Evolutionary conservation across 2,113 vertebrate genomes (phyloP), one percentile per base, ranked within the genome.

Genomic region (Verasper variegatus): DNA sequence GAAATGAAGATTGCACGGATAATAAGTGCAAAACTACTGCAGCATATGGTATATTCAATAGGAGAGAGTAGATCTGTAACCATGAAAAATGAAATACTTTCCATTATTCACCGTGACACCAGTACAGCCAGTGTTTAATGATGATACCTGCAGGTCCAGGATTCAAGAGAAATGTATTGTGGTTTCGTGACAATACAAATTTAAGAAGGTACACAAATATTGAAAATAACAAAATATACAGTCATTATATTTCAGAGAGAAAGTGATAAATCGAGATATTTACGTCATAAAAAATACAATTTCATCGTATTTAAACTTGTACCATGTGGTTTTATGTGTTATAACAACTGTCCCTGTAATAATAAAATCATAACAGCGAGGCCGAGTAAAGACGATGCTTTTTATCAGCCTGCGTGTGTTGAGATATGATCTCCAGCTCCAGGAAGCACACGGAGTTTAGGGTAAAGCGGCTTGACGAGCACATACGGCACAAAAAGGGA

Each of bases 381-480:
- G 14, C 27, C 27, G 27, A 42, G 67, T 69, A 76, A 54, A 35
- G 54, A 65, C 47, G 58, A 37, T 21, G 17, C 15, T 56, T 72
- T 68, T 84, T 74, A 78, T 84, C 80, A 14, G 47, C 20, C 49
- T 20, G 58, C 69, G 51, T 40, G 20, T 52, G 71, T 72, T 62
- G 54, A 82, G 75, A 90, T 83, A 60, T 12, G 60, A 88, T 82
- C 80, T 77, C 23, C 70, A 71, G 67, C 79, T 13, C 80, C 12
- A 24, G 47, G 47, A 7, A 76, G 66, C 82, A 72, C 74, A 68
- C 20, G 9, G 3, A 24, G 40, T 78, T 68, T 68, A 71, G 49
- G 82, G 78, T 76, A 77, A 31, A 77, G 74, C 76, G 14, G 45
- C 3, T 4, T 74, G 86, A 86, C 68, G 83, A 81, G 88, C 77